Evolutionary conservation across 2,113 vertebrate genomes (phyloP), one percentile per base, ranked within the genome.

Genomic region (Odontesthes bonariensis): DNA sequence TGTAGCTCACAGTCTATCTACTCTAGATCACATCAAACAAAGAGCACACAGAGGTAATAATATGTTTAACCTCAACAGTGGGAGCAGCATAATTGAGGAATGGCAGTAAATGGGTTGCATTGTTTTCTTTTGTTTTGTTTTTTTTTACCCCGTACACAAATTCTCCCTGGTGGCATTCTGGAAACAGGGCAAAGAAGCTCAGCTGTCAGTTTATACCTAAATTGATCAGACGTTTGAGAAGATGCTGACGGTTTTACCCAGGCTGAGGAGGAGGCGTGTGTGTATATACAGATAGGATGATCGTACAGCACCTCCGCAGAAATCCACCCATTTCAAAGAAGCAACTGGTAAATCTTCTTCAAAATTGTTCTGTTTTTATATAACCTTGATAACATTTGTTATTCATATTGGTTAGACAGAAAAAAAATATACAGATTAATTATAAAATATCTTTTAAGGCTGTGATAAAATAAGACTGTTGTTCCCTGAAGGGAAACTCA

Each of bases 31-130:
- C 73, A 85, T 78, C 68, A 82, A 57, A 86, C 75, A 79, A 73
- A 77, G 61, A 85, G 63, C 69, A 62, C 79, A 62, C 79, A 77
- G 71, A 75, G 82, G 75, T 82, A 73, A 79, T 79, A 76, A 81
- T 22, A 60, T 56, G 57, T 74, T 75, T 72, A 75, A 82, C 68
- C 51, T 81, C 35, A 20, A 33, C 49, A 82, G 75, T 56, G 32
- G 51, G 57, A 83, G 62, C 78, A 75, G 74, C 17, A 54, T 56
- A 46, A 60, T 58, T 7, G 16, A 32, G 27, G 13, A 69, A 53
- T 12, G 46, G 64, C 31, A 69, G 62, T 73, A 67, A 86, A 72
- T 75, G 69, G 55, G 54, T 82, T 86, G 23, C 44, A 38, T 70
- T 72, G 53, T 40, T 66, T 74, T 79, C 8, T 20, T 27, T 27